Evolutionary conservation across 2,113 vertebrate species (phyloP).

Genomic region (Prionailurus bengalensis): DNA sequence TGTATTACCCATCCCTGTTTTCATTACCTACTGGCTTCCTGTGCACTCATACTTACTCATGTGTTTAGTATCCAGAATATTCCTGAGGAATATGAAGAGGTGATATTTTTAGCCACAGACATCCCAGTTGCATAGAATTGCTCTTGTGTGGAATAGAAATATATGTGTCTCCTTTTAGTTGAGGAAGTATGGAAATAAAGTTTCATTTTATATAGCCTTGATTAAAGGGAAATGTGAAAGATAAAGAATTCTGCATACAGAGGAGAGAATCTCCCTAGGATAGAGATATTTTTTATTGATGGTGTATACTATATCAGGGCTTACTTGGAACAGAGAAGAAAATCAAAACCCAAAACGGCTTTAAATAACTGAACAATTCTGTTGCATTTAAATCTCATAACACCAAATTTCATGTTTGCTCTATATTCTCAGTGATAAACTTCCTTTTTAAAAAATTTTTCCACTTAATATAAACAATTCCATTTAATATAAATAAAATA

Average conservation of each 20-base stretch:
- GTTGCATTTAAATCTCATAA: not conserved
- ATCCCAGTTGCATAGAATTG: conserved; percentile 35
- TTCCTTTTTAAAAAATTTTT: not conserved
- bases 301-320: not conserved
- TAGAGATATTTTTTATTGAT: conserved; percentile 19
- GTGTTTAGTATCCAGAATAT: not conserved
- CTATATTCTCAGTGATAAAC: not conserved
- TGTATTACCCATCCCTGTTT: not conserved
- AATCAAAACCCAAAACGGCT: conserved; percentile 33
- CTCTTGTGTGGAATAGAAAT: conserved; percentile 21
- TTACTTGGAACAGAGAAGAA: conserved; percentile 47
- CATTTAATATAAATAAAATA: not conserved
- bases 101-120: not conserved
- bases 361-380: conserved; percentile 5
- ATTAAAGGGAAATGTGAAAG: conserved; percentile 18
- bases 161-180: not conserved
- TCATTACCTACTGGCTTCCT: not conserved
- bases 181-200: not conserved
- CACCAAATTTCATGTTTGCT: conserved; percentile 30
- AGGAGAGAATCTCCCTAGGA: not conserved
- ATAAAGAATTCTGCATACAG: not conserved
- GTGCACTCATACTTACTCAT: not conserved
- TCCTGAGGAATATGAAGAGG: not conserved
- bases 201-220: not conserved
- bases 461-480: not conserved